Evolutionary conservation across 1,140 invertebrate genomes (phyloP), one percentile per base, ranked within the genome.

Genomic region (Pararge aegeria): DNA sequence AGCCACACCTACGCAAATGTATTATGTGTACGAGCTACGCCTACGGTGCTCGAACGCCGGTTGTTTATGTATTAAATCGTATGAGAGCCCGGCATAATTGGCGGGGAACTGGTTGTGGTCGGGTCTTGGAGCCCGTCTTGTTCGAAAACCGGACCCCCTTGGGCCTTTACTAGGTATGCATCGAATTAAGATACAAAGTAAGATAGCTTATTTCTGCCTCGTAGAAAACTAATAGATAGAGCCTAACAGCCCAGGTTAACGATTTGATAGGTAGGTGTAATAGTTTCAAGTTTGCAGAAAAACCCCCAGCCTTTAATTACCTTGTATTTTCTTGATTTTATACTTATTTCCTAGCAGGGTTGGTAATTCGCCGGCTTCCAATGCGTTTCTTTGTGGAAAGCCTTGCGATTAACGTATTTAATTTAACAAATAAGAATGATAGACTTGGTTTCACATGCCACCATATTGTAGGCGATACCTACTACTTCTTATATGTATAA

Each of bases 91-190:
- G 62, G 66, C 64, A 72, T 79, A 74, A 79, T 80, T 77, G 73
- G 70, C 70, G 66, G 55, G 67, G 70, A 79, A 80, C 80, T 70
- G 75, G 78, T 83, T 75, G 58, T 60, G 55, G 52, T 67, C 55
- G 60, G 42, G 53, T 55, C 56, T 62, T 53, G 54, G 54, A 52
- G 57, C 56, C 48, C 34, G 60, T 61, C 57, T 61, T 48, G 61
- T 49, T 61, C 58, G 42, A 61, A 75, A 76, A 75, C 75, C 75
- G 77, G 72, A 67, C 58, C 50, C 59, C 54, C 60, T 64, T 56
- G 48, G 56, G 3, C 24, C 7, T 24, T 24, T 24, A n/a, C n/a
- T n/a, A n/a, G n/a, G 3, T 60, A 61, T 73, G 52, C 61, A 65
- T 65, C 59, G 55, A 64, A 66, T 61, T 72, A 59, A 63, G 60